These are phyloP conservation scores for Iselma pallidipennis DNA, from an alignment of 2,888 invertebrate species.

Conservation along the genomic window DNA sequence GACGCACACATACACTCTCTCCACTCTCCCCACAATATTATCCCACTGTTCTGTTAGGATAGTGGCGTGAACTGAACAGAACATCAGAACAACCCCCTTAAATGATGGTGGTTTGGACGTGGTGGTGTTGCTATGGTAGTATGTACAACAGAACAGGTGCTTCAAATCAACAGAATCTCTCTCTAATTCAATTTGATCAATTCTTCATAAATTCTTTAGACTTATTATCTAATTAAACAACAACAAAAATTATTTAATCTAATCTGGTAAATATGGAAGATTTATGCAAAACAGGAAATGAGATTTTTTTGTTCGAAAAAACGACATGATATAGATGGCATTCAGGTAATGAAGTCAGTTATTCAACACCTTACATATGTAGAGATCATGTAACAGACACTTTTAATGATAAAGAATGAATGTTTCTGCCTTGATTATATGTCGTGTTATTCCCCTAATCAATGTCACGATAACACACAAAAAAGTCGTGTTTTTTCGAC, in stretches of 20 bases:
- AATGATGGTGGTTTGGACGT: too few species aligned
- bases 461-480: too few species aligned
- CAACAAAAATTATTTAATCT: too few species aligned
- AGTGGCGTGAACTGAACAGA: constrained; percentile 15
- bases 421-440: background rate
- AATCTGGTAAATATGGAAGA: background rate
- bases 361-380: constrained; percentile 37
- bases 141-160: constrained; percentile 19
- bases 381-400: constrained; percentile 31
- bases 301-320: background rate
- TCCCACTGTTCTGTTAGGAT: too few species aligned
- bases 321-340: constrained; percentile 20
- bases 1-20: constrained; percentile 27
- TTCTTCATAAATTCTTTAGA: too few species aligned
- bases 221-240: too few species aligned
- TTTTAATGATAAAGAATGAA: constrained; percentile 19
- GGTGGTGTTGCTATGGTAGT: constrained; percentile 25
- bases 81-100: constrained; percentile 9
- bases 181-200: background rate
- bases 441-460: background rate
- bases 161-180: background rate
- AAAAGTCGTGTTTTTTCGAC: too few species aligned
- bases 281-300: background rate
- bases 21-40: background rate
- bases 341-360: constrained; percentile 25